Conservation (phyloP, 2,797 vertebrate genomes). For the Silurus aristotelis region DNA sequence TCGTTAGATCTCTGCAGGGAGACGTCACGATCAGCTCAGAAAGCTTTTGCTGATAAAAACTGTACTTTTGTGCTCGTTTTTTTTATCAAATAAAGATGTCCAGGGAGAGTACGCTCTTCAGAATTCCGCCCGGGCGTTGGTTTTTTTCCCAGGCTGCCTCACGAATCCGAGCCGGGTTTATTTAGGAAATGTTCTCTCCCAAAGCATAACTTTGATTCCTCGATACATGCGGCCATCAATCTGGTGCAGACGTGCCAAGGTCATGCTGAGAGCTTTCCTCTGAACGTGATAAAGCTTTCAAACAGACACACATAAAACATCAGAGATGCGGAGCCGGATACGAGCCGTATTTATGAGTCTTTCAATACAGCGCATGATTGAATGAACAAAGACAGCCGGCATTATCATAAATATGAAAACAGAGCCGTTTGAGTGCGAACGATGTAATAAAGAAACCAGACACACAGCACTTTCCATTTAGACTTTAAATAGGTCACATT, state of each 20-base stretch:
- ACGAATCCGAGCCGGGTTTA: neutral
- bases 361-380: constrained; percentile 6
- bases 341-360: constrained; percentile 12
- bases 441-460: neutral
- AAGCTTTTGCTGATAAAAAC: neutral
- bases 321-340: neutral
- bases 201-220: neutral
- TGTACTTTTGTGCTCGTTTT: neutral
- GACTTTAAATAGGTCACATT: constrained; percentile 14
- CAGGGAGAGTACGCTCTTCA: neutral
- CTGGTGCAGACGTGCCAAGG: constrained; percentile 1
- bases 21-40: neutral
- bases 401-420: constrained; percentile 27
- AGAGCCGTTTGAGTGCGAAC: neutral
- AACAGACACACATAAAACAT: neutral
- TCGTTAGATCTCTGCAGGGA: no score
- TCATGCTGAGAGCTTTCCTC: constrained; percentile 17
- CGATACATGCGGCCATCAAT: neutral
- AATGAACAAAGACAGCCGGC: constrained; percentile 16
- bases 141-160: neutral
- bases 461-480: constrained; percentile 1
- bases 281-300: constrained; percentile 7
- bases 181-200: neutral
- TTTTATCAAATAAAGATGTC: neutral
- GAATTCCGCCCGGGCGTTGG: neutral